Conservation (phyloP, 2,797 vertebrate species). For the Linurgus olivaceus region DNA sequence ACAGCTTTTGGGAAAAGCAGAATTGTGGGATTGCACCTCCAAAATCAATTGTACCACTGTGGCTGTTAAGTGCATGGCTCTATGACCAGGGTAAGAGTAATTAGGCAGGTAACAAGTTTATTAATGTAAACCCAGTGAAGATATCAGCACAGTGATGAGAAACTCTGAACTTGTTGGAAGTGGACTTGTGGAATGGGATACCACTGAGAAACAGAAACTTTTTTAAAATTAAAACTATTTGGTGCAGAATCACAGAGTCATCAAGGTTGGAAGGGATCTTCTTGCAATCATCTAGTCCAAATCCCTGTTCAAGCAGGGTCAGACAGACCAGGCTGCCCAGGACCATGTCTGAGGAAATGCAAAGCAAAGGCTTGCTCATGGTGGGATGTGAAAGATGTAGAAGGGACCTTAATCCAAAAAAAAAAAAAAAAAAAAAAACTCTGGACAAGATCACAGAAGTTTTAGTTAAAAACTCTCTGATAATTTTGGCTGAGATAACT, state of each 20-base stretch:
- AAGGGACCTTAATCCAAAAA: neutral
- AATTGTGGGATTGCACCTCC: neutral
- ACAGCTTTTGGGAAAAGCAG: neutral
- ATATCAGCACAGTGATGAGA: fast-evolving
- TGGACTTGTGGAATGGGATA: neutral
- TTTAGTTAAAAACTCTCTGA: neutral
- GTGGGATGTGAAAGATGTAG: neutral
- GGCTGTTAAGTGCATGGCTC: neutral
- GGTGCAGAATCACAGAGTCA: neutral
- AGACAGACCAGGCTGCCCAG: neutral
- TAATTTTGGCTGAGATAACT: neutral
- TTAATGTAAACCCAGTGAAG: neutral
- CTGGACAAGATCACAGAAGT: neutral
- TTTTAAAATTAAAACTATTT: neutral
- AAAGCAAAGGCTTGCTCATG: neutral
- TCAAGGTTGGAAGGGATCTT: neutral
- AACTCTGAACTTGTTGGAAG: neutral
- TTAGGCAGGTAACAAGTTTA: neutral
- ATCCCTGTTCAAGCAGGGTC: neutral
- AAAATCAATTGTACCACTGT: neutral
- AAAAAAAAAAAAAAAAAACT: neutral
- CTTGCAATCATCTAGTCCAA: neutral
- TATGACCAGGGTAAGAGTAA: neutral
- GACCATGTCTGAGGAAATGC: neutral
- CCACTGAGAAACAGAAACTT: neutral